phyloP scores from a whole-genome alignment of 2,113 vertebrate genomes.

The Pluvialis apricaria region DNA sequence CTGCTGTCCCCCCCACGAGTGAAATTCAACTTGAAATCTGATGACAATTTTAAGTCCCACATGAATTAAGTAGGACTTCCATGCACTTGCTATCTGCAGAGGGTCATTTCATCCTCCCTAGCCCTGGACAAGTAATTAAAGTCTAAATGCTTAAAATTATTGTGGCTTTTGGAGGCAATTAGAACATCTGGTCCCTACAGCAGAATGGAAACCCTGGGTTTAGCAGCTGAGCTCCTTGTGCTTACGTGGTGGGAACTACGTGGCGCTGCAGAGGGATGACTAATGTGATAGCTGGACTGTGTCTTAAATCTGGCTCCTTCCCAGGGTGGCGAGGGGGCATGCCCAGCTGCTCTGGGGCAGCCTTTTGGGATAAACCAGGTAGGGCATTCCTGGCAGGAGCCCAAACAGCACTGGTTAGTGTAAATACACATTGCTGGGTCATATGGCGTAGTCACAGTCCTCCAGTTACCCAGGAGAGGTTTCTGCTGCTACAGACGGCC shows the following conservation, averaged over 20 bases:
- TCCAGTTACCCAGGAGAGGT: neutral
- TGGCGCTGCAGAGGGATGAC: accelerated
- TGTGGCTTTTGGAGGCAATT: neutral
- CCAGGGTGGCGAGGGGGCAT: neutral
- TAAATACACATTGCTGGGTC: neutral
- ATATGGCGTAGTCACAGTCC: neutral
- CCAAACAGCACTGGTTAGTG: neutral
- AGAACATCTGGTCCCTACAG: neutral
- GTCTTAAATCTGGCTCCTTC: neutral
- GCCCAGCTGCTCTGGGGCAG: neutral
- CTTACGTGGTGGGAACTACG: neutral
- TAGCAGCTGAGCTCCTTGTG: neutral
- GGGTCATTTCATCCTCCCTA: neutral
- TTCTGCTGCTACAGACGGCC: neutral
- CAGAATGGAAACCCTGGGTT: neutral
- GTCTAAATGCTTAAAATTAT: neutral
- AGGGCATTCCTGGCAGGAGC: neutral
- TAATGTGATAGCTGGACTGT: neutral
- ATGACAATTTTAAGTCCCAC: neutral
- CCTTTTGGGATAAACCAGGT: neutral
- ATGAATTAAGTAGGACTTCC: neutral
- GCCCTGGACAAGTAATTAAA: neutral
- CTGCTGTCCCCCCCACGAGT: neutral
- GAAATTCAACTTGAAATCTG: neutral
- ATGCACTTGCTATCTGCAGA: neutral